phyloP scores from a whole-genome alignment of 2,888 invertebrate genomes.

The Pocota personata region DNA sequence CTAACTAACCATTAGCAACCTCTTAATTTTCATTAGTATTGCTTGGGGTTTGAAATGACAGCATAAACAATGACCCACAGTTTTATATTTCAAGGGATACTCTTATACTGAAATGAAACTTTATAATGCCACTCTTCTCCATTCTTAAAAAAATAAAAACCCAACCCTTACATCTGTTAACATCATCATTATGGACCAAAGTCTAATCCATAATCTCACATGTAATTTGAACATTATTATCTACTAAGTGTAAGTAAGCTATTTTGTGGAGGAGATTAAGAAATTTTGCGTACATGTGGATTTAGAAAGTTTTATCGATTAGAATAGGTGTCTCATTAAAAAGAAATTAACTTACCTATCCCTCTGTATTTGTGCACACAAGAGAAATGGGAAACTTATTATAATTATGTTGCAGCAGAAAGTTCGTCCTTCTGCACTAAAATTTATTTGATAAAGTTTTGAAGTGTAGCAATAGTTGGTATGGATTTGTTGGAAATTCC shows the following conservation, averaged over 20 bases:
- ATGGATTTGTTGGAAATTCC: too few species aligned
- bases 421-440: too few species aligned
- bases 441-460: too few species aligned
- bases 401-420: too few species aligned
- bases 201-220: constrained; percentile 7
- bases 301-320: constrained; percentile 23
- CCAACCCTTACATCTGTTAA: not conserved
- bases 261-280: constrained; percentile 8
- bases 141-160: not conserved
- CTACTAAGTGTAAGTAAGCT: constrained; percentile 13
- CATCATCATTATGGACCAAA: constrained; percentile 3
- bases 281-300: constrained; percentile 4
- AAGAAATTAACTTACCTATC: not conserved
- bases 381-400: too few species aligned
- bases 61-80: not conserved
- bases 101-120: not conserved
- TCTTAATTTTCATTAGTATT: not conserved
- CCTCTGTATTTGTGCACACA: not conserved
- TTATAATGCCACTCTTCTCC: not conserved
- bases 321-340: constrained; percentile 4
- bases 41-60: not conserved
- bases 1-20: not conserved
- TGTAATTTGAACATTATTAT: constrained; percentile 23
- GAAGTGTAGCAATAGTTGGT: too few species aligned
- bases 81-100: not conserved